Percentiles rank a stretch among this genome's conserved stretches.
phyloP scores from a whole-genome alignment of 2,888 invertebrate genomes.

The Griposia aprilina region DNA sequence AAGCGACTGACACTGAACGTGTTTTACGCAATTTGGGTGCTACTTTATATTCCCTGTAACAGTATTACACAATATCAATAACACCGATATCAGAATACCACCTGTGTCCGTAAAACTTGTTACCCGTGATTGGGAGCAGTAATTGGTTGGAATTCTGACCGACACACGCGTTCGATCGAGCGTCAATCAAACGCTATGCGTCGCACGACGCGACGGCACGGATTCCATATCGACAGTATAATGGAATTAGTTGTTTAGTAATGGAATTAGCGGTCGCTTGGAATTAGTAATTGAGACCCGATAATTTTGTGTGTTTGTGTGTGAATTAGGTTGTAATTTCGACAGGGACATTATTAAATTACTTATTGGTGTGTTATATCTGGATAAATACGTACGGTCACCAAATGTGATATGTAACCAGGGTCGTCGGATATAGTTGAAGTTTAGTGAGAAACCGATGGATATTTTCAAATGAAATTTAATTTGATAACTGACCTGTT shows the following conservation, averaged over 20 bases:
- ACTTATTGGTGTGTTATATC: background rate
- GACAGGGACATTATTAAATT: background rate
- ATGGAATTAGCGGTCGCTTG: slow-evolving; percentile 1
- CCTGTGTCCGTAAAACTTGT: slow-evolving; percentile 23
- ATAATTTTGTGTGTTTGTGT: slow-evolving; percentile 3
- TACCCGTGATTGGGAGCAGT: slow-evolving; percentile 47
- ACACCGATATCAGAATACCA: slow-evolving; percentile 21
- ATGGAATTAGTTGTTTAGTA: slow-evolving; percentile 20
- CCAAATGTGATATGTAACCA: too few species aligned
- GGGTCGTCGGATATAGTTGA: too few species aligned
- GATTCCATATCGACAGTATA: slow-evolving; percentile 14
- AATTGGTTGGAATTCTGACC: slow-evolving; percentile 46
- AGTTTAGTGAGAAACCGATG: too few species aligned
- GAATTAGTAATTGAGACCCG: slow-evolving; percentile 4
- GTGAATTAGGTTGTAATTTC: background rate
- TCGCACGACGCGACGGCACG: background rate
- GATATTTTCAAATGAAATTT: too few species aligned
- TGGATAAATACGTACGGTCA: background rate
- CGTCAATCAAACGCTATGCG: slow-evolving; percentile 41
- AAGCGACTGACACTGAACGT: background rate
- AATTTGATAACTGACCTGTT: too few species aligned
- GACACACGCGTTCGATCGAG: slow-evolving; percentile 28
- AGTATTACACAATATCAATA: slow-evolving; percentile 21
- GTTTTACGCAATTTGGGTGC: too few species aligned
- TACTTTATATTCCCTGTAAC: background rate